Percentiles rank a stretch among this genome's conserved stretches.
phyloP scores from a whole-genome alignment of 2,888 invertebrate genomes.

The Amphipyra berbera region DNA sequence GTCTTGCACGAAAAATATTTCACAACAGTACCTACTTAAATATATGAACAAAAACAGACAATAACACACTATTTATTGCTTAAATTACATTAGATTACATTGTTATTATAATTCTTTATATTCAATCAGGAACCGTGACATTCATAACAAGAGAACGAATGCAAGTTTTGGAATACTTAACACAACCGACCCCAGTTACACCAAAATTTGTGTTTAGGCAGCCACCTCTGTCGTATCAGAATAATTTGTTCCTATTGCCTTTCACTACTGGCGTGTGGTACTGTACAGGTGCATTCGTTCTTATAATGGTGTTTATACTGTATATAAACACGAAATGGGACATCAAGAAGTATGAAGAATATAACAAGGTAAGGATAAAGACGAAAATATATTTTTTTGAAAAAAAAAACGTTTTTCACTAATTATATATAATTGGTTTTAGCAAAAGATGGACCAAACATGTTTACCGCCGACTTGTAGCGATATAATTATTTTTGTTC shows the following conservation, averaged over 20 bases:
- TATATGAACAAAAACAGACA: not conserved
- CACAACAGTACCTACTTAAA: no score
- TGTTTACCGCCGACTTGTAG: constrained; percentile 74
- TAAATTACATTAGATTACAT: constrained; percentile 1
- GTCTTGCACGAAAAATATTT: no score
- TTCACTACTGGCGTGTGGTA: constrained; percentile 91
- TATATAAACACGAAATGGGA: constrained; percentile 78
- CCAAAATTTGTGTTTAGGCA: constrained; percentile 91
- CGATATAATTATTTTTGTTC: constrained; percentile 87
- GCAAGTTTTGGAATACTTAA: constrained; percentile 81
- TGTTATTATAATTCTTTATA: constrained; percentile 2
- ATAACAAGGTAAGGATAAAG: constrained; percentile 28
- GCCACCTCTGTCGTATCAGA: constrained; percentile 91
- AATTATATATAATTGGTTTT: constrained; percentile 20
- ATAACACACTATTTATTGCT: not conserved
- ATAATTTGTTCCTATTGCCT: constrained; percentile 91
- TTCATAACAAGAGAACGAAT: constrained; percentile 67
- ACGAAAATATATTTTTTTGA: no score
- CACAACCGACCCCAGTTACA: constrained; percentile 75
- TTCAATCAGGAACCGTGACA: constrained; percentile 69
- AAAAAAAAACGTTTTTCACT: not conserved
- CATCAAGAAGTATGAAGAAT: constrained; percentile 53
- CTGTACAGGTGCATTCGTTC: constrained; percentile 81
- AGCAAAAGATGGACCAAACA: constrained; percentile 59
- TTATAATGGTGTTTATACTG: constrained; percentile 67